phyloP scores from a whole-genome alignment of 2,113 vertebrate species.

The Zosterops lateralis region DNA sequence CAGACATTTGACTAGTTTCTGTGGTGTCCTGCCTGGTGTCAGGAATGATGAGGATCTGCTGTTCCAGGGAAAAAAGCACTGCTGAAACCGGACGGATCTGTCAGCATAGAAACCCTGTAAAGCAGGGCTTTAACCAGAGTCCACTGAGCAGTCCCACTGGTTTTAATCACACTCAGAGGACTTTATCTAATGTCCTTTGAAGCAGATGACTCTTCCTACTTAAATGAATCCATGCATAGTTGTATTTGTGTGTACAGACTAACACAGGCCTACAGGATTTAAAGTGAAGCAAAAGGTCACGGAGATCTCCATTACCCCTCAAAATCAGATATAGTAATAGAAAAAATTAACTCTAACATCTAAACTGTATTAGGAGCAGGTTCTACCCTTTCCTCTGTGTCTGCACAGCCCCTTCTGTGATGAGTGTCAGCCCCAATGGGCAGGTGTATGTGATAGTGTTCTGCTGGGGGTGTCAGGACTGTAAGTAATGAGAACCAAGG shows the following conservation, averaged over 20 bases:
- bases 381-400: neutral
- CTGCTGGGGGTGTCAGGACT: rapidly evolving
- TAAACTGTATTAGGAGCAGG: neutral
- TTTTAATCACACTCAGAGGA: neutral
- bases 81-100: neutral
- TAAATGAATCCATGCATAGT: neutral
- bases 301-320: neutral
- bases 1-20: neutral
- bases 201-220: neutral
- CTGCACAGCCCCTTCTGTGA: rapidly evolving
- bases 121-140: neutral
- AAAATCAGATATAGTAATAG: neutral
- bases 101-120: neutral
- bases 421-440: neutral
- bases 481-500: neutral
- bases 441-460: neutral
- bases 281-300: neutral
- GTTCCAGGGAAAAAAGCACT: neutral
- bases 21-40: neutral
- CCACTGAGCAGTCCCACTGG: neutral
- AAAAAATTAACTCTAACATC: neutral
- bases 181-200: neutral
- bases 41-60: neutral
- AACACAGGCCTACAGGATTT: neutral
- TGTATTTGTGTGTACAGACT: neutral